Evolutionary conservation across 2,113 vertebrate genomes (phyloP), one percentile per base, ranked within the genome.

Genomic region (Actenoides lindsayi): DNA sequence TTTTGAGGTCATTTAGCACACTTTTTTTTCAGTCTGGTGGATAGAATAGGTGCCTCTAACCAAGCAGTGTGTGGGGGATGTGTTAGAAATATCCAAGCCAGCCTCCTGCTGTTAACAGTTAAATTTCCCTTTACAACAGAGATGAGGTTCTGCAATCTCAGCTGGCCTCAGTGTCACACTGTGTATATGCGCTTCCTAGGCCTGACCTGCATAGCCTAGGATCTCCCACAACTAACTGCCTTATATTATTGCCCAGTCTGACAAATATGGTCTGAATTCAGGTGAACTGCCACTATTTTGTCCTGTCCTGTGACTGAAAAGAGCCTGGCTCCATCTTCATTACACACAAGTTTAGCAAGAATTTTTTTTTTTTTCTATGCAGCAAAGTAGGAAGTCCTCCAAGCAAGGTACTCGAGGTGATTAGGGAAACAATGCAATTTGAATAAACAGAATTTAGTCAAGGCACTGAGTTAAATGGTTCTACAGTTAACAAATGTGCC

Each of bases 401-500:
- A 64, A 51, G 23, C 64, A 53, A 91, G 87, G 62, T 37, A 92
- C 46, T 35, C 0, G 0, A 70, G 53, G 48, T 81, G 73, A 91
- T 92, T 71, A 71, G 48, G n/a, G 60, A 79, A 95, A 67, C 44
- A 87, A 51, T 56, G 65, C 81, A 74, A 95, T 87, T 88, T 81
- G 42, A 89, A 53, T 28, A 75, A 94, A 59, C 60, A 78, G 69
- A 93, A 86, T 89, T 91, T 91, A 87, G 73, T 75, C 73, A 62
- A 95, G 53, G n/a, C 44, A 71, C 39, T 37, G 80, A 88, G 44
- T 80, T 77, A 88, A 88, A 76, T 42, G 83, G 42, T 78, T 78
- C 77, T 84, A 42, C 65, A 48, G 42, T 78, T 68, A 80, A 87
- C 11, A 74, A 92, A 81, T 42, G 28, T 42, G 23, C 54, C 25